Evolutionary conservation across 2,113 vertebrate species (phyloP).

Genomic region (Dryoscopus gambensis): DNA sequence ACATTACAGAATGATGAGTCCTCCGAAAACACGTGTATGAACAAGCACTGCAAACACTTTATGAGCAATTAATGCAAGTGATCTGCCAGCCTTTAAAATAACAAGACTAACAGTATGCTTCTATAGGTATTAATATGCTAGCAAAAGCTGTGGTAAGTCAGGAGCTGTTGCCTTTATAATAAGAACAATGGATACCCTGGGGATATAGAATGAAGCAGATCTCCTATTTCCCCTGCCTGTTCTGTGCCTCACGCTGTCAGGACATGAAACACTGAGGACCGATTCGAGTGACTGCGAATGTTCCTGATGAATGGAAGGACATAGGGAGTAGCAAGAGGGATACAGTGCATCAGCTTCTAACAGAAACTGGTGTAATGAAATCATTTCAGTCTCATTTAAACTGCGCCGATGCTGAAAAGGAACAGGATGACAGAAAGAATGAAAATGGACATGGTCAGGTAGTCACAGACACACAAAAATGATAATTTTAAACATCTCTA

Average conservation of each 20-base stretch:
- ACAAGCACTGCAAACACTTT: not conserved
- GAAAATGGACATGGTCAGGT: not conserved
- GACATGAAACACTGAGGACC: constrained; percentile 17
- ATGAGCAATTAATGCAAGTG: not conserved
- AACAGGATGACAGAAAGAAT: constrained; percentile 25
- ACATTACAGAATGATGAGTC: not conserved
- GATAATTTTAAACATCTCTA: not conserved
- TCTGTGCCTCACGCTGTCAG: not conserved
- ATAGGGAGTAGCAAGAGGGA: constrained; percentile 15
- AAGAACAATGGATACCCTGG: constrained; percentile 23
- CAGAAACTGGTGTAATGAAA: constrained; percentile 53
- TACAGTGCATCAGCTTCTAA: constrained; percentile 51
- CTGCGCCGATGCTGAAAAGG: constrained; percentile 43
- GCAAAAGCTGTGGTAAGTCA: not conserved
- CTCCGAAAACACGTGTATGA: not conserved
- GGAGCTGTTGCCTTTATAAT: not conserved
- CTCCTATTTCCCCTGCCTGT: constrained; percentile 53
- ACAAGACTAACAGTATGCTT: not conserved
- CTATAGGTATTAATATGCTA: not conserved
- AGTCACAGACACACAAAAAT: not conserved
- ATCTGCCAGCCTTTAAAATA: constrained; percentile 20
- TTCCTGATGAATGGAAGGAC: constrained; percentile 32
- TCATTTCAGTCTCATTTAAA: constrained; percentile 44
- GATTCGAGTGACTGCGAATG: constrained; percentile 6
- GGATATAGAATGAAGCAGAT: constrained; percentile 26